Evolutionary conservation across 2,797 vertebrate species (phyloP).

Genomic region (Sandelia bainsii): DNA sequence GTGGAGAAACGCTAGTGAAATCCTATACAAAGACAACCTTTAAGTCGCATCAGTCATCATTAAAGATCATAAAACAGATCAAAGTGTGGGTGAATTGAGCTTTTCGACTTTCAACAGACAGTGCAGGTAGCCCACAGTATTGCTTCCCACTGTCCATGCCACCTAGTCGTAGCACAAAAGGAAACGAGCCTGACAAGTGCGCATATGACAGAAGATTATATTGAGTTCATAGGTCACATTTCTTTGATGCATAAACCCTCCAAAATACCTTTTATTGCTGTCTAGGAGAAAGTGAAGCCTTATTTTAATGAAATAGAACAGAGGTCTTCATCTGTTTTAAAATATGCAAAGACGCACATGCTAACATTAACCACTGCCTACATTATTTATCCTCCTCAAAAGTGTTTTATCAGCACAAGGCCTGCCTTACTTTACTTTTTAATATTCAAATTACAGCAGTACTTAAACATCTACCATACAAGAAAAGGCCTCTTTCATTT

Average conservation of each 20-base stretch:
- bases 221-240: slow-evolving; percentile 76
- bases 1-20: slow-evolving; percentile 33
- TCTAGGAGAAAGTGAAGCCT: slow-evolving; percentile 66
- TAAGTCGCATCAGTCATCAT: slow-evolving; percentile 62
- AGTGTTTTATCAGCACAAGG: slow-evolving; percentile 81
- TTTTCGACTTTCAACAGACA: slow-evolving; percentile 52
- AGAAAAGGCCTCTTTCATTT: slow-evolving; percentile 52
- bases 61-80: slow-evolving; percentile 47
- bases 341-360: slow-evolving; percentile 85
- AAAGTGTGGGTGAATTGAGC: slow-evolving; percentile 52
- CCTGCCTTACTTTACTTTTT: slow-evolving; percentile 72
- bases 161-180: slow-evolving; percentile 48
- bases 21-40: slow-evolving; percentile 51
- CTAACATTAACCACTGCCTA: slow-evolving; percentile 79
- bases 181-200: slow-evolving; percentile 64
- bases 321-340: slow-evolving; percentile 76
- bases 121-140: slow-evolving; percentile 46
- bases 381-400: slow-evolving; percentile 80
- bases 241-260: slow-evolving; percentile 71
- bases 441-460: slow-evolving; percentile 73
- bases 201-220: slow-evolving; percentile 71
- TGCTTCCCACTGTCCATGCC: slow-evolving; percentile 43
- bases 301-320: slow-evolving; percentile 72
- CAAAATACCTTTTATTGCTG: slow-evolving; percentile 72
- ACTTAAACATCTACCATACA: slow-evolving; percentile 59